Evolutionary conservation across 2,797 vertebrate genomes (phyloP), one percentile per base, ranked within the genome.

Genomic region (Sphaeramia orbicularis): DNA sequence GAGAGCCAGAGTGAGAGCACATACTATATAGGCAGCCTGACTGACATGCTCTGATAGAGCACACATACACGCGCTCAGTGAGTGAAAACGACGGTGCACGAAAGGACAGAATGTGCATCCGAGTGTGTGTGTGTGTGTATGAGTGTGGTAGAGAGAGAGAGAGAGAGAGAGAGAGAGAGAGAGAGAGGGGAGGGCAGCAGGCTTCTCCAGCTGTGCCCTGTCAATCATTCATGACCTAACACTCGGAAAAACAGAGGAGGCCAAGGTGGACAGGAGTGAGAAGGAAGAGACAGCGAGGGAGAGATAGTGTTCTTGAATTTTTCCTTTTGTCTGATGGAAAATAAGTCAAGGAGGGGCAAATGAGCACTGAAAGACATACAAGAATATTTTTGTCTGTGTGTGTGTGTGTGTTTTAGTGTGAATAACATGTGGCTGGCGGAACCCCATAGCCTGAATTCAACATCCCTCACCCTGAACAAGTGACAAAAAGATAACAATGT

Each of bases 401-500:
- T 57, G 50, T 65, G 62, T 50, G 40, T 19, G 47, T 32, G 24
- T 11, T 16, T 18, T 24, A 49, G 82, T 85, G 81, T 80, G 83
- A 75, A 82, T 78, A 86, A 84, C 80, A 83, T 73, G 76, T 76
- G 15, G 42, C 82, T 52, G 76, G 59, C 38, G 43, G 71, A 87
- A 86, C 76, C 81, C 65, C 73, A 44, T 75, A 84, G 81, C 80
- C 80, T 79, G 80, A 84, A 89, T 89, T 75, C 84, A 83, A 81
- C 88, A 84, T 88, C 88, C 65, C 74, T 92, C 87, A 90, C 88
- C 89, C 86, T 73, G 84, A 90, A 90, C 90, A 89, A 91, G 86
- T 87, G 87, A 92, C 86, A 91, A 88, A 92, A 90, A 92, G 87
- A 92, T 90, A 89, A 91, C 88, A 88, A 89, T 73, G 91, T 92